phyloP scores from a whole-genome alignment of 2,888 invertebrate genomes.

The Pilophorus perplexus region DNA sequence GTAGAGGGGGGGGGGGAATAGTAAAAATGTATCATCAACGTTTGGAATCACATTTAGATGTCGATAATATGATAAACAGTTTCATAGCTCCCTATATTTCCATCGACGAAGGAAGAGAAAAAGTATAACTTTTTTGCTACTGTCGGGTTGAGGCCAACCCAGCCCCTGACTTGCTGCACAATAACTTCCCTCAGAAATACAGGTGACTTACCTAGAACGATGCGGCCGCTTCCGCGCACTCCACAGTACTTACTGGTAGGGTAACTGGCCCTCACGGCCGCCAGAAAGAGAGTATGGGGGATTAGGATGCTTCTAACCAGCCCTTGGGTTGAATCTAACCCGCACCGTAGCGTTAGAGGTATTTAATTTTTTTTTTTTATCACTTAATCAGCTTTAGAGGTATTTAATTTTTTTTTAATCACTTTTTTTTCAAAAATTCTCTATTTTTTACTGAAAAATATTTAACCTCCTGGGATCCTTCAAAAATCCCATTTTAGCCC shows the following conservation, averaged over 20 bases:
- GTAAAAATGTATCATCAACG: neutral
- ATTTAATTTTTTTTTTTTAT: too few relatives aligned
- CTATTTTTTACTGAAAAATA: too few relatives aligned
- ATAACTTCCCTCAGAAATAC: neutral
- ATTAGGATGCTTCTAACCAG: neutral
- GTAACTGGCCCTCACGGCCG: neutral
- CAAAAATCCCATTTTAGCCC: too few relatives aligned
- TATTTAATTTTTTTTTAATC: too few relatives aligned
- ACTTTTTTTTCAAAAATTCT: too few relatives aligned
- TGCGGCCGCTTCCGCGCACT: neutral
- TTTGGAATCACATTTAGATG: neutral
- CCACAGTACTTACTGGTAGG: neutral
- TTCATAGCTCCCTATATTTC: neutral
- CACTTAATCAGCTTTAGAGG: too few relatives aligned
- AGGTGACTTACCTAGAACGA: neutral
- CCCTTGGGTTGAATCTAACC: neutral
- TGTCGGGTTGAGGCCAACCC: neutral
- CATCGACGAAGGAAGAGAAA: neutral
- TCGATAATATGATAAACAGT: neutral
- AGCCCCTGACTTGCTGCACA: neutral
- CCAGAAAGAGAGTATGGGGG: neutral
- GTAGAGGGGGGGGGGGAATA: neutral
- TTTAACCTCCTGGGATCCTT: too few relatives aligned
- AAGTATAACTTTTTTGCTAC: neutral
- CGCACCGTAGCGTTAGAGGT: neutral